Evolutionary conservation across 1,140 invertebrate genomes (phyloP).

Genomic region (Oryctes rhinoceros): DNA sequence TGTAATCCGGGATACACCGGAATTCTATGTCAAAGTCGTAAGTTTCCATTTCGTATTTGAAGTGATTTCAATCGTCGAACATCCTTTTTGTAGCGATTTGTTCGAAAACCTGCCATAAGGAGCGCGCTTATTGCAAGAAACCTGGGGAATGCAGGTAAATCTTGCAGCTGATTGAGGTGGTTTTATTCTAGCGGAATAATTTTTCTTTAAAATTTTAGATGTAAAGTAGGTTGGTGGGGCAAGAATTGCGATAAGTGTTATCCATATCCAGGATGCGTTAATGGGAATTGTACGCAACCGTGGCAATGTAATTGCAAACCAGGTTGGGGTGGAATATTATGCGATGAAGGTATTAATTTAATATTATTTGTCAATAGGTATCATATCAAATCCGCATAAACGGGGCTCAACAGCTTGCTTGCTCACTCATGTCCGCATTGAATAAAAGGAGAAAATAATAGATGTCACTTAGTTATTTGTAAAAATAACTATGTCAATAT

Average conservation of each 20-base stretch:
- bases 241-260: slow-evolving; percentile 82
- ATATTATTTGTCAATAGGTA: too few relatives aligned
- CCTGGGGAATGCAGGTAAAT: slow-evolving; percentile 74
- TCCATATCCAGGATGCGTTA: slow-evolving; percentile 84
- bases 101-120: slow-evolving; percentile 79
- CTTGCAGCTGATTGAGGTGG: background rate
- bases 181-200: background rate
- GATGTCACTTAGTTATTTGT: too few relatives aligned
- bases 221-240: slow-evolving; percentile 88
- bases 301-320: slow-evolving; percentile 88
- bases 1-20: slow-evolving; percentile 89
- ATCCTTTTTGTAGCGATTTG: slow-evolving; percentile 75
- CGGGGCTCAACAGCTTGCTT: too few relatives aligned
- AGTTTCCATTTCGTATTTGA: slow-evolving; percentile 60
- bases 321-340: slow-evolving; percentile 89
- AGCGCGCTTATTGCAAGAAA: slow-evolving; percentile 84
- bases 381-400: too few relatives aligned
- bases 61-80: background rate
- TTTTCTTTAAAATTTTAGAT: slow-evolving; percentile 65
- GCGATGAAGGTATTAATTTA: slow-evolving; percentile 76
- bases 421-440: too few relatives aligned
- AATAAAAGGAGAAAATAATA: too few relatives aligned
- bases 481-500: too few relatives aligned
- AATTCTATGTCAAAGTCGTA: slow-evolving; percentile 84
- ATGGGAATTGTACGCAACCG: slow-evolving; percentile 83